Evolutionary conservation across 2,888 invertebrate genomes (phyloP), one percentile per base, ranked within the genome.

Genomic region (Myopa testacea): DNA sequence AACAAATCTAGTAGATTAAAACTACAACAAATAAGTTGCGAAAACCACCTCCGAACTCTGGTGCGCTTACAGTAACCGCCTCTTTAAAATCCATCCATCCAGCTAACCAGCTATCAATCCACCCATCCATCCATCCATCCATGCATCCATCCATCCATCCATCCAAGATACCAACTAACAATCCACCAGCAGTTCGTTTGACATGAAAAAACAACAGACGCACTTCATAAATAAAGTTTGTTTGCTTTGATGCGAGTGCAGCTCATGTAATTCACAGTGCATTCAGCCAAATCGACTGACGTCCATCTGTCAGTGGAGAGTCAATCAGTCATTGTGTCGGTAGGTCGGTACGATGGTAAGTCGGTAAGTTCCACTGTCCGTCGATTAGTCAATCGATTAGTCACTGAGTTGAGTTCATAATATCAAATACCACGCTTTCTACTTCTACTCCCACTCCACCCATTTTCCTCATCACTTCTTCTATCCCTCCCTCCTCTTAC

Each of bases 121-220:
- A 19, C n/a, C 14, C 45, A 68, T 40, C 10, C 19, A 68, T 45
- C 10, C 6, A n/a, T 38, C 12, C 45, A 68, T 58, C 37, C 58
- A 71, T 55, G 12, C 70, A 70, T 34, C 26, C 50, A 52, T 71
- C 26, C 7, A 62, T 62, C 16, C 3, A 65, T 65, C 16, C 55
- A 55, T 55, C 50, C 63, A 26, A 26, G 1, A 26, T 26, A 26
- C 26, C 26, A 26, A 26, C 26, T 26, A 26, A 26, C 26, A 2
- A 26, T 26, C 26, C 26, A 26, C 26, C 26, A 26, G 26, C 26
- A 26, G 26, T 26, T 26, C 26, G 26, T 26, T 26, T 26, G 26
- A 2, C 26, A 26, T 26, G 26, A 26, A 26, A 26, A 26, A 26
- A 1, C 26, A 26, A 26, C 26, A 63, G 26, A 26, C 63, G 45